Evolutionary conservation across 2,888 invertebrate species (phyloP), one percentile per base, ranked within the genome.

Genomic region (Dicyrtomina minuta): DNA sequence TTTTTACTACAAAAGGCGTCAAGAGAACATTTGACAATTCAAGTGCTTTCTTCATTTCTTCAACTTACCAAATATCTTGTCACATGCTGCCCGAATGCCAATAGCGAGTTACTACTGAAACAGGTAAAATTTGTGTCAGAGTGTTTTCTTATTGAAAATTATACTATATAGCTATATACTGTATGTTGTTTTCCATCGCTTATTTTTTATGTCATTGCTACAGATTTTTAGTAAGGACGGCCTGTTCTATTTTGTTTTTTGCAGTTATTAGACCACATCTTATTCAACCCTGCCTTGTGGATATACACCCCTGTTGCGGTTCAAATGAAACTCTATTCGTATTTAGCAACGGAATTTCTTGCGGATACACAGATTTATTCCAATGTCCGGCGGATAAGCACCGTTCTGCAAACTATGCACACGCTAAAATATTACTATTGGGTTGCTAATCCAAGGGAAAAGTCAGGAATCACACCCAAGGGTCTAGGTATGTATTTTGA

Each of bases 231-330:
- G 17, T n/a, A 51, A 51, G n/a, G n/a, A n/a, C n/a, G 10, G 10
- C 13, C 43, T 43, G 10, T 10, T 43, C 13, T 43, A 12, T 43
- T 43, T 43, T 43, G 10, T n/a, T n/a, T n/a, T n/a, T n/a, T 59
- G 10, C 44, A 99, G 91, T 88, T 99, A 79, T 87, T 99, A 86
- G 99, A 99, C 85, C 96, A 98, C 86, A 92, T 99, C 71, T 89
- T 99, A 77, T 99, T 99, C 88, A 99, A 99, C 87, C 98, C 99
- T 10, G 94, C 96, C 39, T 86, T 99, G 74, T 99, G 99, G 99
- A 97, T 99, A 80, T 94, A 98, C 84, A 95, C 98, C 13, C 93
- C 96, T 62, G 93, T 97, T 41, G 90, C 92, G 75, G 98, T 98
- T 10, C 97, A 97, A 83, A 92, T 93, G 56, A 87, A 91, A 77